A percentile compares a stretch with the other conserved stretches of the same genome.
These are phyloP conservation scores for Cephus sareptanus DNA, from an alignment of 2,888 invertebrate genomes.

Conservation along the genomic window DNA sequence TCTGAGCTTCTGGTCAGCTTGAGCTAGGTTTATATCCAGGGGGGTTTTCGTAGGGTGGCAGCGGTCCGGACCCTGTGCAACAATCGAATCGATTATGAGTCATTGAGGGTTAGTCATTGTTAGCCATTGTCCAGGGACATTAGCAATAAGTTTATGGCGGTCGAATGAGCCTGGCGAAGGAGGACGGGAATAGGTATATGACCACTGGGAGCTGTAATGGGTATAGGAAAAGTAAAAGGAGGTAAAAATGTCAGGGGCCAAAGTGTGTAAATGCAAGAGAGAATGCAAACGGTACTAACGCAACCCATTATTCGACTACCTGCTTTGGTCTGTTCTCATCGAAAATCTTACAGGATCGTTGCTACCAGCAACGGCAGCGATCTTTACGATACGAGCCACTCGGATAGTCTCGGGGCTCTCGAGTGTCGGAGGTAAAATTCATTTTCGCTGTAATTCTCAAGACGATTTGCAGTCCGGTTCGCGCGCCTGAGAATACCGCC, in stretches of 20 bases:
- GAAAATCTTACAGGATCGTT: neutral
- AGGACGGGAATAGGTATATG: neutral
- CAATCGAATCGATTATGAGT: constrained; percentile 56
- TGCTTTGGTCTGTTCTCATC: neutral
- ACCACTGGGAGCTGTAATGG: neutral
- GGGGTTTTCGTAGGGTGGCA: constrained; percentile 13
- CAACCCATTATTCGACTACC: neutral
- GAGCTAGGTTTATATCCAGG: neutral
- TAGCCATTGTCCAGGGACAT: constrained; percentile 39
- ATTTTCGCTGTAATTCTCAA: neutral
- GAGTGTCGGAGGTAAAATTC: neutral
- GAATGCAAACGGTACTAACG: neutral
- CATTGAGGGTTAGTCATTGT: constrained; percentile 42
- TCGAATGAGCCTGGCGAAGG: constrained; percentile 15
- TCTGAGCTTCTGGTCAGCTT: neutral
- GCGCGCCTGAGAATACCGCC: neutral
- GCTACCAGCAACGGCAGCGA: neutral
- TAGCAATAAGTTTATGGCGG: constrained; percentile 48
- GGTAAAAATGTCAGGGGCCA: neutral
- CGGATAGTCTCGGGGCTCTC: neutral
- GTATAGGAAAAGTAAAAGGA: neutral
- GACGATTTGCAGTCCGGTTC: neutral
- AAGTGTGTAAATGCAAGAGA: neutral
- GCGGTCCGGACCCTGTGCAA: constrained; percentile 34
- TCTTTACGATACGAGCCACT: neutral